phyloP scores from a whole-genome alignment of 2,113 vertebrate genomes.

The human (Homo sapiens) region GRCh38 chr5:16218501-16219000 shows the following conservation, averaged over 20 bases:
- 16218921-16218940: too few relatives aligned
- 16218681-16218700: neutral
- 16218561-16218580: neutral
- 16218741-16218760: neutral
- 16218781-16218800: neutral
- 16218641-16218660: neutral
- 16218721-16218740: neutral
- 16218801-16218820: neutral
- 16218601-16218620: neutral
- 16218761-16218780: neutral
- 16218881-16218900: neutral
- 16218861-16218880: neutral
- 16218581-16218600: neutral
- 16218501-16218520: neutral
- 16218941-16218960: too few relatives aligned
- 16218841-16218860: neutral
- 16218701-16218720: too few relatives aligned
- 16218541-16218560: constrained; percentile 16
- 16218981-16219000: too few relatives aligned
- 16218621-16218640: neutral
- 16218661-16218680: neutral
- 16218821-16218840: neutral
- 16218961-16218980: too few relatives aligned
- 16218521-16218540: neutral
- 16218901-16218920: too few relatives aligned